Base-by-base conservation (phyloP, 2,888 invertebrate species). In the Caenorhabditis sp. region DNA sequence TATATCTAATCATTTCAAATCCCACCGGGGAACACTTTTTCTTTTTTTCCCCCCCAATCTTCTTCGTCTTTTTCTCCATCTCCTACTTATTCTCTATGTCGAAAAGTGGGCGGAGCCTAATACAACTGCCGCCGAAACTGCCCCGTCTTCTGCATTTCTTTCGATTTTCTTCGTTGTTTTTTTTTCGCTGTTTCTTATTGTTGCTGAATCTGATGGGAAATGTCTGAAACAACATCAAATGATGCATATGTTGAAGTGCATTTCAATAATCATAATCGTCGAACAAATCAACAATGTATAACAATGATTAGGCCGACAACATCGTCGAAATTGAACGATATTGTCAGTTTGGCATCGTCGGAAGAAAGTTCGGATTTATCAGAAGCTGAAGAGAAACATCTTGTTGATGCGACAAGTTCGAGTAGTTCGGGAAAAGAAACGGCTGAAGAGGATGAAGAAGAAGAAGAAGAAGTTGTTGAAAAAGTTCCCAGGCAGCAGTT, bases 361-460 rank as follows among this genome's bases (percentile, higher is more conserved):
- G 81, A 81, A 64, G 69, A 69, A 21, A 69, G 69, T 21, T 77
- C 77, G n/a, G 77, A 77, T 71, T 66, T 75, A 14, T 76, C 77
- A 19, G 66, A 58, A 17, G 67, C 61, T 26, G 53, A 51, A 27
- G 67, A 75, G 37, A 58, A 69, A 24, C 58, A 67, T 0, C 19
- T 63, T 12, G 43, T 57, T 12, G 64, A 64, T 51, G 58, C 50
- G 27, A 55, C 37, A 10, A 31, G 31, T 1, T 37, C 55, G 24
- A 67, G 64, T 10, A 61, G 64, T 5, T 75, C 75, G 17, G 69
- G 67, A 23, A 70, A 74, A 62, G 74, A 74, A 17, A 73, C 74
- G 1, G 54, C 57, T 37, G 66, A 71, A 31, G 72, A 67, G 21
- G 68, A 73, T 58, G 69, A 69, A 60, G 69, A 69, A 24, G 65